These are phyloP conservation scores for Parnassius mnemosyne DNA, from an alignment of 2,888 invertebrate genomes.

Conservation along the genomic window DNA sequence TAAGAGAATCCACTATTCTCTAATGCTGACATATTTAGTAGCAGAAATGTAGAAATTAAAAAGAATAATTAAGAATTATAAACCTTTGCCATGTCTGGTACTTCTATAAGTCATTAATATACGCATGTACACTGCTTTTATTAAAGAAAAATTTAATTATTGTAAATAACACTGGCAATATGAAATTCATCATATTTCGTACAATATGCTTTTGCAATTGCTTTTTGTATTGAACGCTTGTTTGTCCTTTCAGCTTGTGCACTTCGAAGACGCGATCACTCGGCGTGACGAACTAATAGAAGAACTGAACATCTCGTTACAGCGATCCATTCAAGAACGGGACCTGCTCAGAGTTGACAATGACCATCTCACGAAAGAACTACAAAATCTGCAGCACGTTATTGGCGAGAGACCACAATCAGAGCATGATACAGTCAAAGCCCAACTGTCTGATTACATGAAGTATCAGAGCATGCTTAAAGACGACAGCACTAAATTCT, in stretches of 20 bases:
- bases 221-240: conserved; percentile 45
- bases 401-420: conserved; percentile 56
- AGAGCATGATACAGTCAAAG: conserved; percentile 65
- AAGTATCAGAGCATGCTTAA: conserved; percentile 69
- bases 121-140: no score
- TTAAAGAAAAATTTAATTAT: no score
- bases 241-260: conserved; percentile 84
- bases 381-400: conserved; percentile 71
- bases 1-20: no score
- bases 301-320: conserved; percentile 85
- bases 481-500: conserved; percentile 70
- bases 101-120: no score
- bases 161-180: no score
- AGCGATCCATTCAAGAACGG: conserved; percentile 82
- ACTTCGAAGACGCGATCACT: conserved; percentile 85
- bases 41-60: no score
- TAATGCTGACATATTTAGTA: no score
- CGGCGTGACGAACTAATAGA: conserved; percentile 86
- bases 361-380: conserved; percentile 81
- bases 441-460: conserved; percentile 68
- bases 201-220: conserved; percentile 25
- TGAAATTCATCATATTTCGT: no score
- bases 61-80: no score
- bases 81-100: no score
- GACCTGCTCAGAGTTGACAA: conserved; percentile 82